Conservation (phyloP, 2,113 vertebrate species). For the Gasterosteus nipponicus region DNA sequence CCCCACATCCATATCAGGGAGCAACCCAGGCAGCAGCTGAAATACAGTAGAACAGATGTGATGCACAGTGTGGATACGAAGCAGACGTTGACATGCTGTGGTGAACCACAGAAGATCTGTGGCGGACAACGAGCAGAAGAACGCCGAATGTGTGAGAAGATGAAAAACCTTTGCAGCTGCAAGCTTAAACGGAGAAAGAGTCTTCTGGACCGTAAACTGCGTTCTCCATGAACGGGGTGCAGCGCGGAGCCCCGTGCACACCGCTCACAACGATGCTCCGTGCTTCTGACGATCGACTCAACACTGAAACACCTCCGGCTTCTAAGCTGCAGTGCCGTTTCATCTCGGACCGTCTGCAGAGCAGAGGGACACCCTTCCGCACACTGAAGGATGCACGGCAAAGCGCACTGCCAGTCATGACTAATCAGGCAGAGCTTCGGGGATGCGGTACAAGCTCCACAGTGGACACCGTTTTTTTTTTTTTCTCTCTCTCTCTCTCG, state of each 20-base stretch:
- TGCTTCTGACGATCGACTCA: slow-evolving; percentile 26
- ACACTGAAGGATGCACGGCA: slow-evolving; percentile 48
- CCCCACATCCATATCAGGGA: slow-evolving; percentile 28
- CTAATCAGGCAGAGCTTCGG: slow-evolving; percentile 31
- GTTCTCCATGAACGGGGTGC: not conserved
- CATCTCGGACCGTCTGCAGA: slow-evolving; percentile 16
- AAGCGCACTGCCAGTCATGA: slow-evolving; percentile 45
- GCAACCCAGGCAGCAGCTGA: not conserved
- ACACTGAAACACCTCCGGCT: slow-evolving; percentile 46
- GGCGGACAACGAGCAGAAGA: not conserved
- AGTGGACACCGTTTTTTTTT: slow-evolving; percentile 7
- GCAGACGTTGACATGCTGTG: not conserved
- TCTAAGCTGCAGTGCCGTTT: slow-evolving; percentile 51
- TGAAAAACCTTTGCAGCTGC: not conserved
- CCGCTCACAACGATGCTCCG: not conserved
- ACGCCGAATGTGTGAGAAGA: not conserved
- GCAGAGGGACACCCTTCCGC: slow-evolving; percentile 34
- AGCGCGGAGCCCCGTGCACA: not conserved
- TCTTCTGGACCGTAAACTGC: too few species aligned
- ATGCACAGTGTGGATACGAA: slow-evolving; percentile 7
- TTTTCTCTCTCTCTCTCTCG: not conserved
- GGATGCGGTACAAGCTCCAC: not conserved
- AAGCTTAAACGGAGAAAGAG: not conserved
- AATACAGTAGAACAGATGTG: not conserved
- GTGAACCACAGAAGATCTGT: not conserved